Conservation (phyloP, 2,113 vertebrate species). For the Heterotilapia buettikoferi region DNA sequence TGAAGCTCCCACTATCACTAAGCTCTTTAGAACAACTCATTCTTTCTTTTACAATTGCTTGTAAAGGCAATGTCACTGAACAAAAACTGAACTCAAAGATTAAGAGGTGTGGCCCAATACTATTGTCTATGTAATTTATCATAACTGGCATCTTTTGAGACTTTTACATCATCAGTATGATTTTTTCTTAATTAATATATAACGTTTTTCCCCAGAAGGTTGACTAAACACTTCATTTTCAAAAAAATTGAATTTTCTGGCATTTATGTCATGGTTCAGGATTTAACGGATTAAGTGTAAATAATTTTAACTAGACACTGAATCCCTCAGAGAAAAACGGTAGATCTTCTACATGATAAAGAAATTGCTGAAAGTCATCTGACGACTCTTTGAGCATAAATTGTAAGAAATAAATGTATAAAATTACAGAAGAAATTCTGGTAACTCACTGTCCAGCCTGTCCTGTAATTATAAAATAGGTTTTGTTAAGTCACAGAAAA, state of each 20-base stretch:
- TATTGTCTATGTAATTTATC: not conserved
- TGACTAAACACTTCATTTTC: not conserved
- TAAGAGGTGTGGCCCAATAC: not conserved
- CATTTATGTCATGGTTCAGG: not conserved
- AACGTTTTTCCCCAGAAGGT: not conserved
- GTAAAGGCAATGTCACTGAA: not conserved
- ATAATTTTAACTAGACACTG: not conserved
- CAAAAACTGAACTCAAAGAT: not conserved
- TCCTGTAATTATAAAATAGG: not conserved
- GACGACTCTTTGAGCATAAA: not conserved
- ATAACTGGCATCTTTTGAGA: not conserved
- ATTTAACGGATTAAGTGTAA: not conserved
- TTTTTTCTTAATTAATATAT: not conserved
- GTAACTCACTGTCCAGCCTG: not conserved
- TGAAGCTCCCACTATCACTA: not conserved
- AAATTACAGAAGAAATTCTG: not conserved
- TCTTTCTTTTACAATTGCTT: not conserved
- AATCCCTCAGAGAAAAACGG: not conserved
- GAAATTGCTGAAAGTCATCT: not conserved
- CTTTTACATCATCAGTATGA: not conserved
- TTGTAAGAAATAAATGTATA: not conserved
- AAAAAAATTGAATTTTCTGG: not conserved
- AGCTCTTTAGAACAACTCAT: not conserved
- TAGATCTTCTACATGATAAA: not conserved
- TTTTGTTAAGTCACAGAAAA: not conserved